Percentiles rank a stretch among this genome's conserved stretches.
phyloP scores from a whole-genome alignment of 2,113 vertebrate species.

The Leptobrachium leishanense region DNA sequence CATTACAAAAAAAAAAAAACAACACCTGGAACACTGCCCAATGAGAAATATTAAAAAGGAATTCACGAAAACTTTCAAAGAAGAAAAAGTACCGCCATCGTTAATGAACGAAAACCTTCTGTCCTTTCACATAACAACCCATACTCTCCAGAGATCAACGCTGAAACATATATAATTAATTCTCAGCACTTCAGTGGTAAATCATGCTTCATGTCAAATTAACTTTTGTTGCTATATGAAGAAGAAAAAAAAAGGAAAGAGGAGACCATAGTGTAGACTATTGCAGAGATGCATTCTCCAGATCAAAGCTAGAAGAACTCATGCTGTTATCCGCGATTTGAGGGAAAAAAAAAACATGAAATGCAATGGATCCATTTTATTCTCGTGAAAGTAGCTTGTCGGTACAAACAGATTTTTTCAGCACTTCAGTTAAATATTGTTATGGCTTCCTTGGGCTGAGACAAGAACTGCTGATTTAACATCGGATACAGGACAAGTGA shows the following conservation, averaged over 20 bases:
- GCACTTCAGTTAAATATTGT: too few species aligned
- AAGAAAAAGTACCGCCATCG: background rate
- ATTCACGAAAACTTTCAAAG: constrained; percentile 18
- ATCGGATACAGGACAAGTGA: too few species aligned
- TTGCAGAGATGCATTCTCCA: background rate
- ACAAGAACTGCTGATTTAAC: too few species aligned
- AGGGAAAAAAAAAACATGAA: too few species aligned
- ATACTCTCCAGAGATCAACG: background rate
- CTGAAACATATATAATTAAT: constrained; percentile 22
- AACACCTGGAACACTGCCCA: constrained; percentile 30
- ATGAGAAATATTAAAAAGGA: constrained; percentile 23
- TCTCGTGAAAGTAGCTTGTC: too few species aligned
- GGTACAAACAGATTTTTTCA: too few species aligned
- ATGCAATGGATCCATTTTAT: too few species aligned
- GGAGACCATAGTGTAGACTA: too few species aligned
- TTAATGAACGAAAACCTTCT: constrained; percentile 32
- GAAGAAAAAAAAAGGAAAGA: background rate
- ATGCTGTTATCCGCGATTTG: background rate
- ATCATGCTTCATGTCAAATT: background rate
- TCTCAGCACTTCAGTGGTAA: background rate
- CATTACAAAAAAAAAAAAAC: constrained; percentile 13
- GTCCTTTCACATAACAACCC: background rate
- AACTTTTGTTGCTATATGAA: background rate
- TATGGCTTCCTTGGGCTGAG: too few species aligned
- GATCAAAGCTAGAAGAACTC: background rate